Percentiles rank a stretch among this genome's conserved stretches.
These are phyloP conservation scores for Caenorhabditis tropicalis DNA, from an alignment of 1,140 invertebrate species.

Conservation along the genomic window DNA sequence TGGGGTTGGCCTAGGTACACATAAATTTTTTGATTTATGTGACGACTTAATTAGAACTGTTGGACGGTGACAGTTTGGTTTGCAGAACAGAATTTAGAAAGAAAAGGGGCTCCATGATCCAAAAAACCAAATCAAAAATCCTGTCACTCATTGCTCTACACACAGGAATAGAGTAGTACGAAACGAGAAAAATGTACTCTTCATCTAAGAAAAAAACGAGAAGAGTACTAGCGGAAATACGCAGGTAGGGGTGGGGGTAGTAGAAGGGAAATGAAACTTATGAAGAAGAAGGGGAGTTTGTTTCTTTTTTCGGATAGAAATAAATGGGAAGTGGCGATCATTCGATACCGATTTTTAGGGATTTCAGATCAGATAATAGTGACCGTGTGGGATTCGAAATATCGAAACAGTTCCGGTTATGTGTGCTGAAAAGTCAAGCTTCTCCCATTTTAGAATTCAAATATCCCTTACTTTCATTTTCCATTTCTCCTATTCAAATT, in stretches of 20 bases:
- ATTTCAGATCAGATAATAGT: no score
- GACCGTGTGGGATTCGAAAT: no score
- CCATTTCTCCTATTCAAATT: no score
- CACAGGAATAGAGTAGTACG: not conserved
- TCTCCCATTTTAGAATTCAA: no score
- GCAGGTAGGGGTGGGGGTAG: not conserved
- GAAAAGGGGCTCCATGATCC: not conserved
- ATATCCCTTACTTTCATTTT: no score
- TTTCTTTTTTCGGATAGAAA: no score
- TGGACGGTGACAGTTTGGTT: not conserved
- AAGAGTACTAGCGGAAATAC: conserved; percentile 17
- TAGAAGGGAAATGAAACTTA: not conserved
- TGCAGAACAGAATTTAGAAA: not conserved
- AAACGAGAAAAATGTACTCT: not conserved
- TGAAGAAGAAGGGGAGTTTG: not conserved
- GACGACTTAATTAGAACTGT: not conserved
- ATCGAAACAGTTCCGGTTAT: no score
- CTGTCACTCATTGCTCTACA: not conserved
- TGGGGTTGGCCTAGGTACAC: no score
- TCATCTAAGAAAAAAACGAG: not conserved
- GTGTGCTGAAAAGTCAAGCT: no score
- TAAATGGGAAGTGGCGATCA: no score
- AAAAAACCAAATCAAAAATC: not conserved
- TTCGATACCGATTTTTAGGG: no score
- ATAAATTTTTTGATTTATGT: not conserved